Evolutionary conservation across 2,113 vertebrate species (phyloP), one percentile per base, ranked within the genome.

Genomic region (Zosterops hypoxanthus): DNA sequence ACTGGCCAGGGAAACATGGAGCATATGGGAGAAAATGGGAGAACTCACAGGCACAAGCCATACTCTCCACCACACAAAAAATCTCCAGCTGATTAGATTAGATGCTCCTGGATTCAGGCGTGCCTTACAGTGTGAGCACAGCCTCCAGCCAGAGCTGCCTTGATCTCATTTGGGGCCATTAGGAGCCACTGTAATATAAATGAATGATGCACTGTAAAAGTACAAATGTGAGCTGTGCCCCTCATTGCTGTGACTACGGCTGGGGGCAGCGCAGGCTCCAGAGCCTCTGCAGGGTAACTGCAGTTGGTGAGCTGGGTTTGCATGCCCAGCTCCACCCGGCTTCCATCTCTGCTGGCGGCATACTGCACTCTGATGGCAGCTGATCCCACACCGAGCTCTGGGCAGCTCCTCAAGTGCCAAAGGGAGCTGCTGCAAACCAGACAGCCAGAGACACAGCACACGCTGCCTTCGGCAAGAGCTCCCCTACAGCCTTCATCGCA

Each of bases 131-230:
- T 16, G 20, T 6, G 14, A 2, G 33, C 83, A 33, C 52, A 92
- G 90, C 68, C 71, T 50, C 68, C 60, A 86, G 88, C 60, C 91
- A 75, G 65, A 2, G 14, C 20, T 23, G 72, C 28, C 80, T 56
- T 91, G 47, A 89, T 89, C 65, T 88, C 69, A 64, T 75, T 23
- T 68, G 72, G 34, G 77, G 83, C 72, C 72, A 71, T 86, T 59
- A 86, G 52, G 36, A 75, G 44, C 2, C 33, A 29, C 81, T 65
- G 53, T 47, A 94, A 87, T 26, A 84, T 52, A 82, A 52, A 84
- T 29, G 25, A 77, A 34, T 31, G 36, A 64, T 20, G 18, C 1
- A 28, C 69, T 33, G 81, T 49, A 47, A 66, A 31, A 1, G 11
- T 68, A 82, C 4, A 14, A 63, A 59, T 1, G 24, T 44, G 65